Percentiles rank a stretch among this genome's conserved stretches.
Conservation (phyloP, 2,888 invertebrate genomes). For the Lasioglossum leucozonium region DNA sequence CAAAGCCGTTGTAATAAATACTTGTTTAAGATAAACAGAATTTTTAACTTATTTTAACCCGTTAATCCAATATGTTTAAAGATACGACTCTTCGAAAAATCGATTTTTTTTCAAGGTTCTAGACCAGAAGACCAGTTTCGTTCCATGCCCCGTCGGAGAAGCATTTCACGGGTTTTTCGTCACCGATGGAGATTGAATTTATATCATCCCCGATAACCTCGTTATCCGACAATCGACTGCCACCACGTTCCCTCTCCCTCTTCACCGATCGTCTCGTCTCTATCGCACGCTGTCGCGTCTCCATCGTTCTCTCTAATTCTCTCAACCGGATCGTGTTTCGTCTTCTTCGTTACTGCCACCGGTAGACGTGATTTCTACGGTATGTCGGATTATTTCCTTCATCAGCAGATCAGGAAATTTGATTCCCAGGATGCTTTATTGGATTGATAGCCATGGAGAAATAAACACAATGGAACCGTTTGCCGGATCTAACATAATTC, state of each 20-base stretch:
- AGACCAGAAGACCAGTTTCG: not conserved
- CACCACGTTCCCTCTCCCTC: not conserved
- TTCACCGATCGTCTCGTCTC: not conserved
- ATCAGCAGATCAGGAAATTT: constrained; percentile 30
- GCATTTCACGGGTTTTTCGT: constrained; percentile 60
- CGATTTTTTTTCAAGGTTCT: not conserved
- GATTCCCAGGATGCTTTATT: constrained; percentile 32
- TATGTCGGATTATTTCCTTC: constrained; percentile 43
- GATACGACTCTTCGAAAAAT: not conserved
- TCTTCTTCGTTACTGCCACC: constrained; percentile 14
- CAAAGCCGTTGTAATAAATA: too few species aligned
- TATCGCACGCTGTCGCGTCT: not conserved
- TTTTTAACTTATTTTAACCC: too few species aligned
- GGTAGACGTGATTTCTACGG: constrained; percentile 26
- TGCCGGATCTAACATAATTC: not conserved
- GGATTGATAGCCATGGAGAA: not conserved
- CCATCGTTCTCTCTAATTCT: not conserved
- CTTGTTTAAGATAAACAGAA: too few species aligned
- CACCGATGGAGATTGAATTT: constrained; percentile 65
- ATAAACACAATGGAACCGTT: constrained; percentile 6
- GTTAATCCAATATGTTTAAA: too few species aligned
- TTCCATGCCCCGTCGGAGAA: constrained; percentile 5
- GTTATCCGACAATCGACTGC: constrained; percentile 44
- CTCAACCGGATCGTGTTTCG: not conserved
- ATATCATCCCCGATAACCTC: constrained; percentile 47